These are phyloP conservation scores for Pyrgus malvae DNA, from an alignment of 2,888 invertebrate genomes.

Conservation along the genomic window DNA sequence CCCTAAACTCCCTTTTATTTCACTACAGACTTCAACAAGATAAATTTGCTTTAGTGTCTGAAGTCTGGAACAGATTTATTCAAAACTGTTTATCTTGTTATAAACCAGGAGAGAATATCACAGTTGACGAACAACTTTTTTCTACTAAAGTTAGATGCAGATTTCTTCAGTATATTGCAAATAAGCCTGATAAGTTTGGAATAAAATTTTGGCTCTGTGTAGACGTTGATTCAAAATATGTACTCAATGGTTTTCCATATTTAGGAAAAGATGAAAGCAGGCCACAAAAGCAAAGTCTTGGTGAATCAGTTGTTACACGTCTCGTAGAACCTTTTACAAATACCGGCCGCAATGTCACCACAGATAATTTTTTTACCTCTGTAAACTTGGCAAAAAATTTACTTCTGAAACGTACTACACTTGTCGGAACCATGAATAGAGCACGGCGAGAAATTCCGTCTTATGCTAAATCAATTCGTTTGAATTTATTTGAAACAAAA, in stretches of 20 bases:
- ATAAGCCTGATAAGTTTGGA: constrained; percentile 46
- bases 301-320: not conserved
- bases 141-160: constrained; percentile 41
- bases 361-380: not conserved
- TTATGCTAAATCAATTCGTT: too few relatives aligned
- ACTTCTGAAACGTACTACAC: not conserved
- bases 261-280: not conserved
- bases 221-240: not conserved
- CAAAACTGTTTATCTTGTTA: not conserved
- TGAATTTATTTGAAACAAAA: too few relatives aligned
- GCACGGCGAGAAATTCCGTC: not conserved
- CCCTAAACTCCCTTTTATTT: too few relatives aligned
- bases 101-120: constrained; percentile 38
- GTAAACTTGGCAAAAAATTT: not conserved
- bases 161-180: constrained; percentile 45
- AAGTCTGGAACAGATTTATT: too few relatives aligned
- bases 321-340: not conserved
- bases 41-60: too few relatives aligned
- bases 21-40: too few relatives aligned
- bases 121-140: constrained; percentile 41
- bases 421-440: not conserved
- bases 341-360: not conserved
- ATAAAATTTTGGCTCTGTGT: constrained; percentile 42
- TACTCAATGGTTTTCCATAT: not conserved
- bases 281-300: not conserved